Percentiles rank a stretch among this genome's conserved stretches.
phyloP scores from a whole-genome alignment of 2,888 invertebrate species.

The Dendrolimus houi region DNA sequence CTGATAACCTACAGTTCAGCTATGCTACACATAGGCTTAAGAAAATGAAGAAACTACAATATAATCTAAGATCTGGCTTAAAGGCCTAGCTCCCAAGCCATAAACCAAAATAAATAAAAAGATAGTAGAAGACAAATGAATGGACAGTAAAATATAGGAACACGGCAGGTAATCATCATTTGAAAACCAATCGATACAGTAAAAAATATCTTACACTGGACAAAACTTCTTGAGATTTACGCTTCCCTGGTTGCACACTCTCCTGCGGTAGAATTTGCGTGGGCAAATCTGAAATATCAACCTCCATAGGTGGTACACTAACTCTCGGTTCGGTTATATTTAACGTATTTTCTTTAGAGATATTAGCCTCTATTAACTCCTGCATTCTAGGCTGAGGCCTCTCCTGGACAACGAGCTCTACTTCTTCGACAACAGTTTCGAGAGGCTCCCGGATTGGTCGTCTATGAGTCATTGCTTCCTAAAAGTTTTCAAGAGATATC shows the following conservation, averaged over 20 bases:
- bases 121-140: no score
- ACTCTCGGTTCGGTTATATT: slow-evolving; percentile 12
- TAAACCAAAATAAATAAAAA: no score
- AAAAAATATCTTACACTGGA: slow-evolving; percentile 16
- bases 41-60: no score
- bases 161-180: no score
- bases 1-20: no score
- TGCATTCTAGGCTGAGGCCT: not conserved
- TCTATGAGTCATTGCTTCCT: slow-evolving; percentile 21
- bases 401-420: slow-evolving; percentile 12
- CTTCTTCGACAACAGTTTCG: slow-evolving; percentile 27
- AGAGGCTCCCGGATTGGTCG: slow-evolving; percentile 12
- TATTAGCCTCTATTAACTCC: slow-evolving; percentile 10
- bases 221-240: slow-evolving; percentile 9
- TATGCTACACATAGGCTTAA: no score
- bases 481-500: not conserved
- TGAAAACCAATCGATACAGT: no score
- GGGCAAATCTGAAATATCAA: slow-evolving; percentile 36
- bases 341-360: slow-evolving; percentile 10
- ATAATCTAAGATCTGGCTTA: no score
- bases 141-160: no score
- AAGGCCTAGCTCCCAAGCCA: no score
- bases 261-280: slow-evolving; percentile 40
- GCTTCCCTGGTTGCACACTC: slow-evolving; percentile 21
- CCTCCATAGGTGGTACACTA: slow-evolving; percentile 13